Conservation (phyloP, 2,113 vertebrate genomes). For the Sterna hirundo region DNA sequence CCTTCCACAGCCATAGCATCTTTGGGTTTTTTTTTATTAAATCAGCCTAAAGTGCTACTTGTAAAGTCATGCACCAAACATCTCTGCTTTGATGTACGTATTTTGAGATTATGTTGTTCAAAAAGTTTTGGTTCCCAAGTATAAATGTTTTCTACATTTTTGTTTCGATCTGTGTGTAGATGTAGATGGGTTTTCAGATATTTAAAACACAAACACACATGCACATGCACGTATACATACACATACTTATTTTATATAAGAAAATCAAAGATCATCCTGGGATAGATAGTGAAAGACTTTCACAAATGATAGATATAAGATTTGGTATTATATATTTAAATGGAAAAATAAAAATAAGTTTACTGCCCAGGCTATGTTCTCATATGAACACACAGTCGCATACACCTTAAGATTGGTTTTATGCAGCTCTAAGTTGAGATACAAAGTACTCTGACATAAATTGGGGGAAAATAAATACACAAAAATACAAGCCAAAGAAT, state of each 20-base stretch:
- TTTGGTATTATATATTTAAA: not conserved
- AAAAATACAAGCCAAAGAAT: not conserved
- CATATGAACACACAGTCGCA: rapidly evolving
- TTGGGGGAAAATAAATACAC: not conserved
- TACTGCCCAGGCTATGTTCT: not conserved
- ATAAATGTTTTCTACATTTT: not conserved
- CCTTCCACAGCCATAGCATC: not conserved
- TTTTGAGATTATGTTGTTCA: not conserved
- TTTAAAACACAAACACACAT: not conserved
- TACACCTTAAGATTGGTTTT: not conserved
- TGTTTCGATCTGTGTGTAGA: not conserved
- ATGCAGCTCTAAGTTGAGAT: not conserved
- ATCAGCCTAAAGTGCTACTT: not conserved
- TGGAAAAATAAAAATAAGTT: not conserved
- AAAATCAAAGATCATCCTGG: not conserved
- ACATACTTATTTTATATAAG: not conserved
- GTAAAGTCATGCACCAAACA: not conserved
- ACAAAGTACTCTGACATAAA: not conserved
- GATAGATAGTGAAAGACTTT: not conserved
- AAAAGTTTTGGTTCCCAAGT: not conserved
- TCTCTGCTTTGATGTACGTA: not conserved
- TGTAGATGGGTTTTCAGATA: not conserved
- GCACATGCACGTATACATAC: rapidly evolving
- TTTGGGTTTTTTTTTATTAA: not conserved
- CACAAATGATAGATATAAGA: not conserved